Percentiles rank a stretch among this genome's conserved stretches.
These are phyloP conservation scores for Micrasema longulum DNA, from an alignment of 1,140 invertebrate species.

Conservation along the genomic window DNA sequence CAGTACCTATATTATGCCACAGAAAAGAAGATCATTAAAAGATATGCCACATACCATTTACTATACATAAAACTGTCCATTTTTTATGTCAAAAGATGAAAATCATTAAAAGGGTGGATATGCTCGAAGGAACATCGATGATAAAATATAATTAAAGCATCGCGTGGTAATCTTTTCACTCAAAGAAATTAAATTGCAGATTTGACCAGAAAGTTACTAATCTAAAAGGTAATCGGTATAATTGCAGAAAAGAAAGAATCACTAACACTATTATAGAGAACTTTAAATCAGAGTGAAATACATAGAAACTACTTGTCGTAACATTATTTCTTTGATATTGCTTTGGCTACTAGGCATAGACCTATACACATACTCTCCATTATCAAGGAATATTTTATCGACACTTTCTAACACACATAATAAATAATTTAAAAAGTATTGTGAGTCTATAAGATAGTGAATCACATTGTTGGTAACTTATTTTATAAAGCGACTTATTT, in stretches of 20 bases:
- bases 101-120: no score
- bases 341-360: constrained; percentile 32
- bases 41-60: no score
- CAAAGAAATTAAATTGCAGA: no score
- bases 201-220: no score
- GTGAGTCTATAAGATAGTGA: constrained; percentile 28
- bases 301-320: constrained; percentile 8
- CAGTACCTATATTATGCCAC: background rate
- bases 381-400: constrained; percentile 1
- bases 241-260: background rate
- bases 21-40: no score
- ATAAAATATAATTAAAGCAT: no score
- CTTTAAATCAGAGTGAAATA: constrained; percentile 9
- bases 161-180: no score
- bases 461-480: constrained; percentile 43
- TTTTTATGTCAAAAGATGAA: no score
- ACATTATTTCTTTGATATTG: constrained; percentile 34
- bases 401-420: constrained; percentile 16
- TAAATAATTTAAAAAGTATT: constrained; percentile 22
- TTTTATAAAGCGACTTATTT: constrained; percentile 32
- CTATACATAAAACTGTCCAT: no score
- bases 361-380: constrained; percentile 27
- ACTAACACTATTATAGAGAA: constrained; percentile 8
- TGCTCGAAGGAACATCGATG: no score
- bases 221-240: no score